Percentiles rank a stretch among this genome's conserved stretches.
Evolutionary conservation across 2,888 invertebrate species (phyloP).

Genomic region (Idaea dimidiata): DNA sequence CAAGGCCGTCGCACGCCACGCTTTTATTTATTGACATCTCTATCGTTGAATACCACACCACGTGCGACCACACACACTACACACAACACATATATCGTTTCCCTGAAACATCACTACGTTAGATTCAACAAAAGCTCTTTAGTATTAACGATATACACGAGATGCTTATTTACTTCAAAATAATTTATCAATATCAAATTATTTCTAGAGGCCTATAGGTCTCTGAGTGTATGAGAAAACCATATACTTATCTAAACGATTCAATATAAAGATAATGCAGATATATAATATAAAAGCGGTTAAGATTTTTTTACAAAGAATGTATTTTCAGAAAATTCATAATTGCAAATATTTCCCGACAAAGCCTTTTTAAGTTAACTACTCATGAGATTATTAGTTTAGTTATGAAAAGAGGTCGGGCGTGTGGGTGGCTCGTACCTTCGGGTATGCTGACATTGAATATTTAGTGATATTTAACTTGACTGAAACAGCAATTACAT

Average conservation of each 20-base stretch:
- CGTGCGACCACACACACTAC: slow-evolving; percentile 19
- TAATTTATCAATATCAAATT: no score
- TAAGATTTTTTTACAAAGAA: not conserved
- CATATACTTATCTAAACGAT: no score
- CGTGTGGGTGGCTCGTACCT: slow-evolving; percentile 44
- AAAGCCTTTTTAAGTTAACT: slow-evolving; percentile 29
- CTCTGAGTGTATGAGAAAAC: no score
- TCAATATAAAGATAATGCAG: not conserved
- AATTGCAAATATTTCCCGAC: slow-evolving; percentile 24
- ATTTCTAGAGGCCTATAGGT: no score
- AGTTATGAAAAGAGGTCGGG: slow-evolving; percentile 42
- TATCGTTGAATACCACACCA: slow-evolving; percentile 37
- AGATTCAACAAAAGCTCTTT: not conserved
- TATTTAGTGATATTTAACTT: slow-evolving; percentile 42
- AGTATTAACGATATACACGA: not conserved
- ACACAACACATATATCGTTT: not conserved
- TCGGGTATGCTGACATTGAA: slow-evolving; percentile 42
- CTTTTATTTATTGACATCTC: slow-evolving; percentile 57
- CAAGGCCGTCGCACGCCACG: slow-evolving; percentile 61
- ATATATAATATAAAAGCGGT: not conserved
- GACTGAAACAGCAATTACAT: slow-evolving; percentile 8
- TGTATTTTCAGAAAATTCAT: not conserved
- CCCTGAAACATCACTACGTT: not conserved
- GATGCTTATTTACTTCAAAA: not conserved
- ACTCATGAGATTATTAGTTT: slow-evolving; percentile 36